Base-by-base conservation (phyloP, 2,113 vertebrate genomes). In the Petaurus breviceps region DNA sequence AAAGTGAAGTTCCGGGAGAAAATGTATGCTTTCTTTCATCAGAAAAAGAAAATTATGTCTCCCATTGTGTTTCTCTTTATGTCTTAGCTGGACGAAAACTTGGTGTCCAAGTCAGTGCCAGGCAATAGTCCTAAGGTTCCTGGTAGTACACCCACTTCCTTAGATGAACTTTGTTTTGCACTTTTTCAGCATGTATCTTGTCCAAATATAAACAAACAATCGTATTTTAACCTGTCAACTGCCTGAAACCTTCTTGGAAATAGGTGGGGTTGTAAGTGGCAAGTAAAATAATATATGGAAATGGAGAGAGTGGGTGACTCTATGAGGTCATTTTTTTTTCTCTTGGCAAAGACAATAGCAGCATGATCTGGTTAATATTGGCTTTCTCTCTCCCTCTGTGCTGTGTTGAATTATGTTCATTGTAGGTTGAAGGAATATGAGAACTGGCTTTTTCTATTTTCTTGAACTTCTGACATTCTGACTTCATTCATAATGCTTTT, bases 131-230 rank as follows among this genome's bases (percentile, higher is more conserved):
- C 68, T 43, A 43, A 84, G n/a, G 37, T 84, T 84, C 68, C n/a
- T 84, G 14, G n/a, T 43, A 77, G 28, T 51, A 11, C 31, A 43
- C 31, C 90, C 52, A 14, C 90, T 91, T 52, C 51, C 50, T 91
- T n/a, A 24, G 51, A 52, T 91, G 90, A n/a, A 52, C 11, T 84
- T 84, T 91, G 90, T 91, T 9, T 19, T 22, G 50, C 46, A 43
- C 24, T 51, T 4, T 90, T 96, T 57, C 51, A 98, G 98, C 95
- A 93, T 0, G 0, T 94, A 57, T 91, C 7, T 37, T 52, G 16
- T 91, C 51, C n/a, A 23, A 2, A 84, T 1, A 23, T 84, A 84
- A 84, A 19, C 37, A 77, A 77, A 84, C n/a, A 43, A 84, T n/a
- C 43, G 31, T 51, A 8, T 52, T 91, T 91, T n/a, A n/a, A 52